Conservation (phyloP, 2,113 vertebrate genomes). For the Crotalus helleri region DNA sequence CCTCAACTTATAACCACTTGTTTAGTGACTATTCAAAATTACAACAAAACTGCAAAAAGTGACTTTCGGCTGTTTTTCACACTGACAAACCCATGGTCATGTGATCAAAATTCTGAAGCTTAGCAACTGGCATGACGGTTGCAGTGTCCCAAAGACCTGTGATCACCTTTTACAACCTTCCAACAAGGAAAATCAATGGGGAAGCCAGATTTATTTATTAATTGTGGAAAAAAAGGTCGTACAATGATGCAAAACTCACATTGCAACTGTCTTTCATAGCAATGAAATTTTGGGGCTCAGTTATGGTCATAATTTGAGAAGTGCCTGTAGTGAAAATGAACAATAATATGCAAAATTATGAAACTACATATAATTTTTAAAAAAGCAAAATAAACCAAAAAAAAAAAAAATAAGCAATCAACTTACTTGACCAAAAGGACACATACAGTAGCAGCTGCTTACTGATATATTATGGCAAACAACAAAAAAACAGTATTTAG, state of each 20-base stretch:
- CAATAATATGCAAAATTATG: neutral
- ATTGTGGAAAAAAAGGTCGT: accelerated
- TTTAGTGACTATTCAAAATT: too few species aligned
- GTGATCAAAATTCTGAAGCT: too few species aligned
- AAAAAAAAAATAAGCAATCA: neutral
- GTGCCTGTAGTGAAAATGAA: neutral
- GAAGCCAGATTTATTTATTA: neutral
- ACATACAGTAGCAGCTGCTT: neutral
- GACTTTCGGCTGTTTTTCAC: too few species aligned
- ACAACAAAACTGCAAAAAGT: too few species aligned
- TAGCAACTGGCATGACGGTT: too few species aligned
- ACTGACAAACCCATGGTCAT: too few species aligned
- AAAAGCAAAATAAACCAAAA: neutral
- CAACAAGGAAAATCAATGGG: neutral
- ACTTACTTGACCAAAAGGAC: neutral
- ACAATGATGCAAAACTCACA: neutral
- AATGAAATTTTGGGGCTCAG: neutral
- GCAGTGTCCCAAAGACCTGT: neutral
- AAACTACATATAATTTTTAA: neutral
- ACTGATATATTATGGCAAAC: neutral
- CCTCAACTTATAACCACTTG: too few species aligned
- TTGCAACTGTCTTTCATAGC: neutral
- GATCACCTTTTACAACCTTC: neutral
- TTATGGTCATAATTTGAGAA: neutral
- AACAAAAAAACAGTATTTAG: neutral